Evolutionary conservation across 2,888 invertebrate genomes (phyloP).

Genomic region (Acanthococcus lagerstroemiae): DNA sequence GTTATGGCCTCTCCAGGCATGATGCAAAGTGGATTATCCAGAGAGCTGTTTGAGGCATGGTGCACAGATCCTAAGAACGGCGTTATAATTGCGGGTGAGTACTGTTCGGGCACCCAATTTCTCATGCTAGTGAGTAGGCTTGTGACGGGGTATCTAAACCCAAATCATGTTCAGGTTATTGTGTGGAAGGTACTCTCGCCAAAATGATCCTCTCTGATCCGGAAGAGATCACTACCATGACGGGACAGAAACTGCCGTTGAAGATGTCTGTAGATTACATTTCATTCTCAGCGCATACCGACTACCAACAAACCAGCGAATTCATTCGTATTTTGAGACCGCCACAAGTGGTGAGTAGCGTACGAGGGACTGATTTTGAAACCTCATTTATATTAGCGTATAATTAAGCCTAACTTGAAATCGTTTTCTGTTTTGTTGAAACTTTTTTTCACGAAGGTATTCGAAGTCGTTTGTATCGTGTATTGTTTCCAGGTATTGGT

Average conservation of each 20-base stretch:
- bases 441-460: not conserved
- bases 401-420: not conserved
- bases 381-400: not conserved
- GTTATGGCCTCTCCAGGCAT: conserved; percentile 99
- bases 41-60: conserved; percentile 98
- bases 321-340: conserved; percentile 90
- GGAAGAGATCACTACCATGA: conserved; percentile 90
- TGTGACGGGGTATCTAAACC: not conserved
- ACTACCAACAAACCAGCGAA: conserved; percentile 94
- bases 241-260: conserved; percentile 88
- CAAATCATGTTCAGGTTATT: conserved; percentile 31
- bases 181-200: conserved; percentile 57
- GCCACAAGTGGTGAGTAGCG: conserved; percentile 81
- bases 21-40: conserved; percentile 96
- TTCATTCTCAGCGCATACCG: conserved; percentile 98
- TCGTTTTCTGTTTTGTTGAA: not conserved
- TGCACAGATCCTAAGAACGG: conserved; percentile 97
- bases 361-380: conserved; percentile 16
- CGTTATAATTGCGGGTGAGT: conserved; percentile 83
- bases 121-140: too few species aligned
- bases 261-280: conserved; percentile 99
- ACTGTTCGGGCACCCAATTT: not conserved
- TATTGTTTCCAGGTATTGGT: conserved; percentile 64
- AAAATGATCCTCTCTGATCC: conserved; percentile 94
- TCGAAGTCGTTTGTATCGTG: not conserved